phyloP scores from a whole-genome alignment of 2,888 invertebrate genomes.

The Sminthurides aquaticus region DNA sequence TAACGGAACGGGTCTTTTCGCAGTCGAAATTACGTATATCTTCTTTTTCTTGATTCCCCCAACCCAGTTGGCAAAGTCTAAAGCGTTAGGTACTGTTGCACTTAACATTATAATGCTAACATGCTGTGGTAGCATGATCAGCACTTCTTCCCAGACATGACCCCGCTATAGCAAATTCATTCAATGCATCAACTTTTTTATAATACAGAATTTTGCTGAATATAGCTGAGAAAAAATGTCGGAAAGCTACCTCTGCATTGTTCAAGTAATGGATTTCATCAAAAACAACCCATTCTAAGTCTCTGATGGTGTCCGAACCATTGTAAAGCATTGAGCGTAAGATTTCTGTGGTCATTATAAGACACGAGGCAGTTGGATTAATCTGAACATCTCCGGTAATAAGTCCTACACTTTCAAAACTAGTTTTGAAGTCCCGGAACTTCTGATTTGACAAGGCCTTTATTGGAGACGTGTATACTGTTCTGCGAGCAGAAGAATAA shows the following conservation, averaged over 20 bases:
- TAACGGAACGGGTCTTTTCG: constrained; percentile 87
- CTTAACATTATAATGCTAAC: constrained; percentile 94
- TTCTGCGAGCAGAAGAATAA: constrained; percentile 54
- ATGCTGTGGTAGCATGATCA: constrained; percentile 88
- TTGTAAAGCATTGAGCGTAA: constrained; percentile 89
- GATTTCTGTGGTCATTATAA: constrained; percentile 99
- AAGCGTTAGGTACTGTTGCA: constrained; percentile 95
- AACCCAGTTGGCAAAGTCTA: constrained; percentile 92
- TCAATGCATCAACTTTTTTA: not conserved
- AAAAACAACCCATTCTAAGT: constrained; percentile 97
- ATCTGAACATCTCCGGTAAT: constrained; percentile 94
- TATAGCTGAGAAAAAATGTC: not conserved
- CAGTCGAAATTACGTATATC: constrained; percentile 84
- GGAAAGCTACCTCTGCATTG: constrained; percentile 67
- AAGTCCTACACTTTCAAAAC: constrained; percentile 86
- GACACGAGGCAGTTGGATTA: constrained; percentile 82
- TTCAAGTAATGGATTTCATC: constrained; percentile 99
- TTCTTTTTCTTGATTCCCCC: constrained; percentile 78
- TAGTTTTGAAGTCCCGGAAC: constrained; percentile 89
- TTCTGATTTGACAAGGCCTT: constrained; percentile 99
- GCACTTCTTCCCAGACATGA: constrained; percentile 98
- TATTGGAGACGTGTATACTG: constrained; percentile 97
- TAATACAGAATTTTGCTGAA: no score
- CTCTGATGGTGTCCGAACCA: constrained; percentile 87
- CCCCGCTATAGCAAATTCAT: constrained; percentile 62